phyloP scores from a whole-genome alignment of 1,140 invertebrate species.

The Scylla paramamosain region DNA sequence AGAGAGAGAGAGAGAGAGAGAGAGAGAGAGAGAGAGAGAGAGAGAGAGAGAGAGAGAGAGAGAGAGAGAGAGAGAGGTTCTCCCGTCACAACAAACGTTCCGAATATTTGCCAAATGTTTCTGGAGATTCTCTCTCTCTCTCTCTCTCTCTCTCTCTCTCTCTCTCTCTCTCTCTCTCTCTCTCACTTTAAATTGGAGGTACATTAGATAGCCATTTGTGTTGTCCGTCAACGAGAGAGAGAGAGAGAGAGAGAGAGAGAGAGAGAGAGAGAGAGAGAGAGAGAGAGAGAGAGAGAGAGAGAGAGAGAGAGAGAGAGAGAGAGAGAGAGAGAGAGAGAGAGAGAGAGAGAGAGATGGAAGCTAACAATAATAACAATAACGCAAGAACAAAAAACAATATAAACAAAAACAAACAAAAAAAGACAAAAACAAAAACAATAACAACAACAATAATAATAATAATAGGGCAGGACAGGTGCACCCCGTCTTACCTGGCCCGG shows the following conservation, averaged over 20 bases:
- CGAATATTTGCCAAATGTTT: too few relatives aligned
- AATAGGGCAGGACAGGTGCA: background rate
- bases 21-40: constrained; percentile 28
- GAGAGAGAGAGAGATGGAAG: constrained; percentile 32
- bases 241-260: too few relatives aligned
- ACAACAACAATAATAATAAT: background rate
- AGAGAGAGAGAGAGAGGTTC: background rate
- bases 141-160: too few relatives aligned
- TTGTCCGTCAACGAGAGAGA: too few relatives aligned
- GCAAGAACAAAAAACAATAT: background rate
- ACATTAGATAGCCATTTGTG: too few relatives aligned
- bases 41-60: constrained; percentile 48
- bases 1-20: background rate
- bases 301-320: constrained; percentile 44
- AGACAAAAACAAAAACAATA: background rate
- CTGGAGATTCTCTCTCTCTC: too few relatives aligned
- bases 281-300: too few relatives aligned
- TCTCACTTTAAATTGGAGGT: too few relatives aligned
- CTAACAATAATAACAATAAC: background rate
- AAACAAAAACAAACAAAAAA: too few relatives aligned
- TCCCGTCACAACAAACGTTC: background rate
- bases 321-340: background rate
- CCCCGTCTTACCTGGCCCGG: background rate
- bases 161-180: too few relatives aligned
- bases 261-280: too few relatives aligned